These are phyloP conservation scores for Hoplias malabaricus DNA, from an alignment of 2,113 vertebrate genomes.

Conservation along the genomic window DNA sequence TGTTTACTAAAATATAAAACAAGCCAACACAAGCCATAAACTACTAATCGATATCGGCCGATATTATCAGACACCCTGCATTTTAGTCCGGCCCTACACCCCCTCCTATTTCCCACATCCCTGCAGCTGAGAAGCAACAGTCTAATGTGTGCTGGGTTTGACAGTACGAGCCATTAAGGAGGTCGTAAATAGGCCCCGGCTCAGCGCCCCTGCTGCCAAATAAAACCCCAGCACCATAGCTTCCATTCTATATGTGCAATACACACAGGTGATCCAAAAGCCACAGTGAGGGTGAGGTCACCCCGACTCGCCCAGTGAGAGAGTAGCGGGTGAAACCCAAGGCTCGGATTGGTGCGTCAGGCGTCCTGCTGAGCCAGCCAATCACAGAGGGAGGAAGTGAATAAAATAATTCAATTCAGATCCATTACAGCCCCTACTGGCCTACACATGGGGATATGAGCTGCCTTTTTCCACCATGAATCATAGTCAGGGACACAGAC, in stretches of 20 bases:
- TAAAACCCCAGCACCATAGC: constrained; percentile 31
- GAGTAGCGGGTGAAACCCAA: neutral
- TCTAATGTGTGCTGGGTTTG: constrained; percentile 35
- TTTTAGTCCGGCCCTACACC: neutral
- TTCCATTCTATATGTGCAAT: constrained; percentile 26
- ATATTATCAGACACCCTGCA: neutral
- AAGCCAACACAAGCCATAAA: too few relatives aligned
- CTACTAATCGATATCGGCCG: neutral
- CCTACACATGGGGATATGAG: constrained; percentile 47
- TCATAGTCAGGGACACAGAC: constrained; percentile 47
- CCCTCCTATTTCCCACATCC: neutral
- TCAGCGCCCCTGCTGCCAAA: constrained; percentile 19
- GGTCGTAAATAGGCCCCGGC: constrained; percentile 41
- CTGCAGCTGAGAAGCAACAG: constrained; percentile 24
- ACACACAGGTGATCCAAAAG: constrained; percentile 44
- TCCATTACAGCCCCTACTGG: constrained; percentile 42
- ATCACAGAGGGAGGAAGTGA: constrained; percentile 45
- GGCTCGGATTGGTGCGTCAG: constrained; percentile 35
- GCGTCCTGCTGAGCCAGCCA: constrained; percentile 32
- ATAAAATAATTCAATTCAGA: constrained; percentile 55
- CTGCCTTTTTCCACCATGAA: constrained; percentile 56
- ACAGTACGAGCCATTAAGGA: constrained; percentile 34
- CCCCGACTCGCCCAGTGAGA: constrained; percentile 31
- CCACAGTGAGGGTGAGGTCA: constrained; percentile 52
- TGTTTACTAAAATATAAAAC: too few relatives aligned